phyloP scores from a whole-genome alignment of 2,797 vertebrate genomes.

The Diglossa cyanea region DNA sequence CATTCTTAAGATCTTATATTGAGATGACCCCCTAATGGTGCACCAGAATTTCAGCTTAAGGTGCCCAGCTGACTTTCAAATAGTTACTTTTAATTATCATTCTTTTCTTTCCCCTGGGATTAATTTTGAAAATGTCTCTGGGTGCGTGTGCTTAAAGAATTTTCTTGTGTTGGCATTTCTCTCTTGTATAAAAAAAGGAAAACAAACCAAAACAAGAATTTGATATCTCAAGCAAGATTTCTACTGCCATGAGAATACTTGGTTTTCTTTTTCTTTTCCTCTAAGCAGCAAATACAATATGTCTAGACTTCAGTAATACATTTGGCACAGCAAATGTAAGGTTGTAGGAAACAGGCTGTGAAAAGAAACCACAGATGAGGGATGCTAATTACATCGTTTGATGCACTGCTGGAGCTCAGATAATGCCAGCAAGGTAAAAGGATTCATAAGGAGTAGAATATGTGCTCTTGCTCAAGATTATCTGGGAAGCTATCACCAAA shows the following conservation, averaged over 20 bases:
- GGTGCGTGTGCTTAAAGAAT: background rate
- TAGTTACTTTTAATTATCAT: background rate
- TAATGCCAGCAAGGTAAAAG: background rate
- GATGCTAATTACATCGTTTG: background rate
- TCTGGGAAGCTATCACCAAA: background rate
- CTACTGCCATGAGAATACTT: background rate
- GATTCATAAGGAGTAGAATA: background rate
- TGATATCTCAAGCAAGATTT: background rate
- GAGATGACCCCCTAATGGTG: conserved; percentile 31
- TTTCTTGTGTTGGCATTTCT: background rate
- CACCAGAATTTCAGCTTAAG: conserved; percentile 15
- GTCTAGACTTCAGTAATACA: background rate
- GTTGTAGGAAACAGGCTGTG: background rate
- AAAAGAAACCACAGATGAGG: background rate
- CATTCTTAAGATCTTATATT: conserved; percentile 25
- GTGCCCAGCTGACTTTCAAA: conserved; percentile 34
- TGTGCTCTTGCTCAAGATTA: background rate
- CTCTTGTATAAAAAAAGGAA: background rate
- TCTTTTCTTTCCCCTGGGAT: conserved; percentile 8
- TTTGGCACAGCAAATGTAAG: background rate
- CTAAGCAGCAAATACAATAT: background rate
- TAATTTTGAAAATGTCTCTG: conserved; percentile 5
- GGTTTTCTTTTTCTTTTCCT: background rate
- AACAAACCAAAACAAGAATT: background rate
- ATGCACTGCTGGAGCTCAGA: background rate